Evolutionary conservation across 2,113 vertebrate genomes (phyloP), one percentile per base, ranked within the genome.

Genomic region (Xerus inauris): DNA sequence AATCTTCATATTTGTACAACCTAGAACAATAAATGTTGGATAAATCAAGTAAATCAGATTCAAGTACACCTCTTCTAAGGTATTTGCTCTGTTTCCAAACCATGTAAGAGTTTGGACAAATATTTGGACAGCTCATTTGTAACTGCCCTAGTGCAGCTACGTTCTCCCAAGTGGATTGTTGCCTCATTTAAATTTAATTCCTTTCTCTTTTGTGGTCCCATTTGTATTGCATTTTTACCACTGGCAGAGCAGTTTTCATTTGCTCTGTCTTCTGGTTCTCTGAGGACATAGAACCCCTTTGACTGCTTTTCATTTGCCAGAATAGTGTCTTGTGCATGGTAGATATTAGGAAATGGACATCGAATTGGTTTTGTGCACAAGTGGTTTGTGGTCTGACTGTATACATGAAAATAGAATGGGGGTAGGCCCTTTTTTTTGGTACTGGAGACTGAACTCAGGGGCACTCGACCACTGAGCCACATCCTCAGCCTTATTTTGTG

Each of bases 301-400:
- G 49, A 26, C 40, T 95, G n/a, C 35, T 87, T 94, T 88, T 76
- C 42, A n/a, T 69, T 95, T 87, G 93, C 51, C 35, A 91, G n/a
- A 62, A 81, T 65, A 77, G 24, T 62, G 62, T 24, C 51, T 28
- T 76, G 4, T 83, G 71, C 12, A 12, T 75, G 42, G 35, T 83
- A 94, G 54, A 17, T 80, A 11, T 20, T 69, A 87, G 67, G 57
- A 91, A 91, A 30, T 22, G 28, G 14, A 73, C 49, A 8, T 22
- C 26, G 32, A 67, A 22, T 57, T 75, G 47, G 54, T 28, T 65
- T 92, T 95, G 22, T 32, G 65, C 12, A 20, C 47, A 30, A 16
- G 20, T 80, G 22, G 35, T 93, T 81, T 88, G 69, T 93, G 45
- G 30, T 47, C 64, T 45, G 57, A 14, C 0, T 40, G 19, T 82